A percentile compares a stretch with the other conserved stretches of the same genome.
Conservation (phyloP, 2,113 vertebrate species). For the Nannospalax galili region DNA sequence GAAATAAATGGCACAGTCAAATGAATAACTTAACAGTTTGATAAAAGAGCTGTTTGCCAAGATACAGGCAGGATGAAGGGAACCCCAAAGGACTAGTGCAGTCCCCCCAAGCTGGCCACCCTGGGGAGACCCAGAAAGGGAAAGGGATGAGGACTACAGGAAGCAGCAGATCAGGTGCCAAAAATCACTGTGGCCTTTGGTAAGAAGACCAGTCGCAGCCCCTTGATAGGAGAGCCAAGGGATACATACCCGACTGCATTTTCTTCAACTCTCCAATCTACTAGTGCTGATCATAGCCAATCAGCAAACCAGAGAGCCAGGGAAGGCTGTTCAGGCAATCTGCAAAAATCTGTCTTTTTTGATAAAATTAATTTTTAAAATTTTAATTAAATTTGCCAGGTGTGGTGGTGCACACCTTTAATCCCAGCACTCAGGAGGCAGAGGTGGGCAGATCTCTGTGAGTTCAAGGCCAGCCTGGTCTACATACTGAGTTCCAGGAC, state of each 20-base stretch:
- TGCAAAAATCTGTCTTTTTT: neutral
- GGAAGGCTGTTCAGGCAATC: neutral
- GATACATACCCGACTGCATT: neutral
- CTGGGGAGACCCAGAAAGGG: neutral
- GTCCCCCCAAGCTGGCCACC: neutral
- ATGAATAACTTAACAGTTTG: neutral
- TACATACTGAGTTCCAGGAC: too few species aligned
- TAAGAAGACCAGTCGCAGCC: neutral
- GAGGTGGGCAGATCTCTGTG: too few species aligned
- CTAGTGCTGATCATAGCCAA: neutral
- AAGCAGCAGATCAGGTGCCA: neutral
- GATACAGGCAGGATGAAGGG: neutral
- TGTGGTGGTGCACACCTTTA: too few species aligned
- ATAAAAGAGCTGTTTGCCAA: neutral
- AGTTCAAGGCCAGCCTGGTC: too few species aligned
- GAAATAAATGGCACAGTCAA: neutral
- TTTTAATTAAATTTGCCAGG: too few species aligned
- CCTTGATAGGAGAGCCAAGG: neutral
- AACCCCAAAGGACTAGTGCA: neutral
- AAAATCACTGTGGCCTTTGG: neutral
- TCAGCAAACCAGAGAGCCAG: neutral
- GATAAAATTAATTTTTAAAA: too few species aligned
- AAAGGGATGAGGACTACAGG: neutral
- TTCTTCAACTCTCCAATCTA: neutral
- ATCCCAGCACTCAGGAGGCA: too few species aligned